Percentiles rank a stretch among this genome's conserved stretches.
Conservation (phyloP, 1,140 invertebrate species). For the Bicyclus anynana region DNA sequence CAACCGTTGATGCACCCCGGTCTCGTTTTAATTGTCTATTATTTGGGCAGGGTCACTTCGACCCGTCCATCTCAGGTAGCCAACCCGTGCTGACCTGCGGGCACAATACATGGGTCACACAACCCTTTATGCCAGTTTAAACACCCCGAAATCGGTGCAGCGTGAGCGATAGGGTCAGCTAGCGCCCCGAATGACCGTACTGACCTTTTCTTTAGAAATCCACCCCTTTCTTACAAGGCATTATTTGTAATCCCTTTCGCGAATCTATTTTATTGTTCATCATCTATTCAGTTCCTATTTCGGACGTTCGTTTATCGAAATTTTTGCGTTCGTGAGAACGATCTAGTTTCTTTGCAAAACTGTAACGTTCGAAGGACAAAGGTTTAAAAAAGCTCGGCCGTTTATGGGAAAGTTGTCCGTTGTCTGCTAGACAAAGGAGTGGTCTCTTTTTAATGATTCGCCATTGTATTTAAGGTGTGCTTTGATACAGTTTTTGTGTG, state of each 20-base stretch:
- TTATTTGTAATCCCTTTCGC: constrained; percentile 75
- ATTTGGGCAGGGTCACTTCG: constrained; percentile 49
- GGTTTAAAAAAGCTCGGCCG: constrained; percentile 29
- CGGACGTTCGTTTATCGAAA: constrained; percentile 57
- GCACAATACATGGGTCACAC: constrained; percentile 56
- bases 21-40: constrained; percentile 71
- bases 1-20: constrained; percentile 49
- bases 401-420: constrained; percentile 60
- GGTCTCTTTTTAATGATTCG: constrained; percentile 74
- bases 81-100: constrained; percentile 62
- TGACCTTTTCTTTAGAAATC: constrained; percentile 61
- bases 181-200: constrained; percentile 56
- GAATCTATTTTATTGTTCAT: constrained; percentile 69
- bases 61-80: constrained; percentile 55
- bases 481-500: constrained; percentile 62
- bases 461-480: constrained; percentile 52
- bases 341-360: constrained; percentile 73
- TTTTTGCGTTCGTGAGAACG: constrained; percentile 71
- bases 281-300: constrained; percentile 48
- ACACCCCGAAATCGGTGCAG: constrained; percentile 63
- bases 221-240: constrained; percentile 70
- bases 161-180: constrained; percentile 69
- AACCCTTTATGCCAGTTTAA: constrained; percentile 68
- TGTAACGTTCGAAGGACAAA: constrained; percentile 62
- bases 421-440: constrained; percentile 61